Conservation (phyloP, 2,113 vertebrate species). For the Carollia perspicillata region DNA sequence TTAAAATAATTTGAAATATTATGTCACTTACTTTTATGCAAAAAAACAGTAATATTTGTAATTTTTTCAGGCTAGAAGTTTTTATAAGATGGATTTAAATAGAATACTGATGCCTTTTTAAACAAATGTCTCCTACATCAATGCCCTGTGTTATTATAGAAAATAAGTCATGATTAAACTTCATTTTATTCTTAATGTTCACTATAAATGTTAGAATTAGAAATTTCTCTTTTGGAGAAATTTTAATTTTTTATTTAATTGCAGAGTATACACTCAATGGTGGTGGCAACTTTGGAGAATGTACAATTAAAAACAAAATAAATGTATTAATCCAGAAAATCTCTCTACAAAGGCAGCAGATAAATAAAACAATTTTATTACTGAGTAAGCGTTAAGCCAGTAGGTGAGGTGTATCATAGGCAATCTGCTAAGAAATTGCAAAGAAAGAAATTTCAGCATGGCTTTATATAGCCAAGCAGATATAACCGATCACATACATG, state of each 20-base stretch:
- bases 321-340: not conserved
- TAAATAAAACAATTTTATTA: not conserved
- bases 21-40: not conserved
- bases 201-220: not conserved
- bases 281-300: not conserved
- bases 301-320: not conserved
- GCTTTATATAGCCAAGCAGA: not conserved
- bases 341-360: not conserved
- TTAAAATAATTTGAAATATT: not conserved
- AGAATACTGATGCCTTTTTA: conserved; percentile 21
- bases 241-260: not conserved
- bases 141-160: not conserved
- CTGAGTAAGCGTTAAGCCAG: not conserved
- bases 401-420: not conserved
- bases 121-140: not conserved
- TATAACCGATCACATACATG: not conserved
- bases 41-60: not conserved
- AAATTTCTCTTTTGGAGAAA: not conserved
- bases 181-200: not conserved
- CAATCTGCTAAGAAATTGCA: not conserved
- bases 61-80: not conserved
- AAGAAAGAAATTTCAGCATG: not conserved
- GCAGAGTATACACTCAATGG: not conserved
- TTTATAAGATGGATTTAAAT: not conserved
- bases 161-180: not conserved